Percentiles rank a stretch among this genome's conserved stretches.
Conservation (phyloP, 2,888 invertebrate genomes). For the Euplexia lucipara region DNA sequence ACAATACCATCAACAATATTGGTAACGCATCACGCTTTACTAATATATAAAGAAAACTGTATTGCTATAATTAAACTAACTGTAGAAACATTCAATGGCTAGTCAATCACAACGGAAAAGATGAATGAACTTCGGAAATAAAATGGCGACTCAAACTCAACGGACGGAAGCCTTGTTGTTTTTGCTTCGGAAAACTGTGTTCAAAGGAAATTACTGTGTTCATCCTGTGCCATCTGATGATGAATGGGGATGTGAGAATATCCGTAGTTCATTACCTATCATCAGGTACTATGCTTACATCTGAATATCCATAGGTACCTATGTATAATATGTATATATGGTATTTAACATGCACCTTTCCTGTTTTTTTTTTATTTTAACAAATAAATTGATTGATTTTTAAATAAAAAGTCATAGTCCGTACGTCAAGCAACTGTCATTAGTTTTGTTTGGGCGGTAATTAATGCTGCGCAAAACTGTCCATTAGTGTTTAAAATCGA, state of each 20-base stretch:
- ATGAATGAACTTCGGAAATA: conserved; percentile 55
- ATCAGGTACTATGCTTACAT: too few species aligned
- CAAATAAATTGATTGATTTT: too few species aligned
- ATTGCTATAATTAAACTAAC: conserved; percentile 55
- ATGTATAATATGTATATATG: too few species aligned
- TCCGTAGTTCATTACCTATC: conserved; percentile 40
- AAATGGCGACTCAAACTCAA: conserved; percentile 19
- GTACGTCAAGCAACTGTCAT: too few species aligned
- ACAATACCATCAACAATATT: conserved; percentile 31
- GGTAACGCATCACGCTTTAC: conserved; percentile 49
- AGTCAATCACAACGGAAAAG: conserved; percentile 43
- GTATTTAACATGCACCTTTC: too few species aligned
- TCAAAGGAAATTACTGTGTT: conserved; percentile 41
- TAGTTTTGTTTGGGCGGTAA: too few species aligned
- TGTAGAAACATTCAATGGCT: conserved; percentile 33
- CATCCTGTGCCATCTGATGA: conserved; percentile 16
- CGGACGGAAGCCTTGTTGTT: conserved; percentile 31
- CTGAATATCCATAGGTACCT: too few species aligned
- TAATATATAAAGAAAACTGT: conserved; percentile 37
- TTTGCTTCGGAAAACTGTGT: conserved; percentile 4
- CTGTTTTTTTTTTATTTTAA: too few species aligned
- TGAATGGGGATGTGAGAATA: conserved; percentile 64
- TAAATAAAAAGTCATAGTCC: too few species aligned
- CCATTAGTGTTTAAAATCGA: too few species aligned
- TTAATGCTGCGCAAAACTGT: too few species aligned